Conservation (phyloP, 2,113 vertebrate species). For the Raphicerus campestris region DNA sequence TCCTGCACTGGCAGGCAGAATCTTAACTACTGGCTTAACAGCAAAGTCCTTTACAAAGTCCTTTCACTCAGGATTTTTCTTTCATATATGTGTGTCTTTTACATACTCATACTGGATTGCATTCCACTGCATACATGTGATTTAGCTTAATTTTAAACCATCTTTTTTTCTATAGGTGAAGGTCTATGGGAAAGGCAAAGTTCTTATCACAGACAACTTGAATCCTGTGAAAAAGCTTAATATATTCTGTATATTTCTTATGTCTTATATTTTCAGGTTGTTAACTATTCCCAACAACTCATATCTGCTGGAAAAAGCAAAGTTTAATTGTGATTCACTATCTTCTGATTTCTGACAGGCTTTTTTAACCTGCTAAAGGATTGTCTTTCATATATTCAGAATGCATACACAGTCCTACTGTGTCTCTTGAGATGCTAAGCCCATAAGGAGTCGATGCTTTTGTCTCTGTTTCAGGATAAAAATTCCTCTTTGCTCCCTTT, state of each 20-base stretch:
- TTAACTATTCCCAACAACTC: slow-evolving; percentile 6
- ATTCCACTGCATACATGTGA: neutral
- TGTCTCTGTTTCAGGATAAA: neutral
- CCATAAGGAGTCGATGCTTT: neutral
- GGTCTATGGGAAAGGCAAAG: neutral
- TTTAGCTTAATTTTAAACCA: neutral
- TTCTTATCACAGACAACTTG: neutral
- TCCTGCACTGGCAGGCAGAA: neutral
- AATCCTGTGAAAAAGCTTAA: neutral
- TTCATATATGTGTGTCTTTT: neutral
- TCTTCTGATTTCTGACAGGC: slow-evolving; percentile 17
- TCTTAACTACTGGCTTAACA: neutral
- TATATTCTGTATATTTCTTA: neutral
- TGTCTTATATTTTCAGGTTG: neutral
- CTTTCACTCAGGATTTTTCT: slow-evolving; percentile 37
- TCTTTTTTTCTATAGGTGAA: neutral
- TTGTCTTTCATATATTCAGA: neutral
- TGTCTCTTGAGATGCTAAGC: neutral
- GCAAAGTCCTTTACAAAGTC: neutral
- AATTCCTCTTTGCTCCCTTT: neutral
- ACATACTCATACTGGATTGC: neutral
- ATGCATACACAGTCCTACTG: neutral
- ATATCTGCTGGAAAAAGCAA: slow-evolving; percentile 33
- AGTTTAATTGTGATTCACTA: slow-evolving; percentile 5
- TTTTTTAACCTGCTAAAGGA: neutral